A percentile compares a stretch with the other conserved stretches of the same genome.
phyloP scores from a whole-genome alignment of 2,888 invertebrate species.

The Andrena bicolor region DNA sequence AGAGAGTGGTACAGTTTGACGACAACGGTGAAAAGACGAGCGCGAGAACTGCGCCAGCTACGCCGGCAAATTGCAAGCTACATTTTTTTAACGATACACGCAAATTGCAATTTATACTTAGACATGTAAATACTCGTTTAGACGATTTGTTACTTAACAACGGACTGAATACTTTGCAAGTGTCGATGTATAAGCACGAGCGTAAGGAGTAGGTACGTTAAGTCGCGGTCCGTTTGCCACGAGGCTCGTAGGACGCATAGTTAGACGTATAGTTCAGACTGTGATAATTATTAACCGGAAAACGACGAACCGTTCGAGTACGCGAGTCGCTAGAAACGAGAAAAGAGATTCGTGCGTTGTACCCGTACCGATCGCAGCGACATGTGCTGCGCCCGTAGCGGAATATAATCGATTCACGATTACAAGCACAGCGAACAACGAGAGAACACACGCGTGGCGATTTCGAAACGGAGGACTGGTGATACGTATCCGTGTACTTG shows the following conservation, averaged over 20 bases:
- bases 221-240: conserved; percentile 44
- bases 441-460: neutral
- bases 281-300: conserved; percentile 82
- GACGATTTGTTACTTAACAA: conserved; percentile 40
- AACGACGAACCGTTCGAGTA: conserved; percentile 12
- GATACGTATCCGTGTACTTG: neutral
- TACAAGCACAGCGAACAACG: neutral
- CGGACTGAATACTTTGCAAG: conserved; percentile 61
- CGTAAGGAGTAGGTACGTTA: conserved; percentile 44
- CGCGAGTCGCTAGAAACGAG: conserved; percentile 36
- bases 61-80: conserved; percentile 23
- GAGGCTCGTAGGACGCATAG: conserved; percentile 53
- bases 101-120: neutral
- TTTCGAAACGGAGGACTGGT: neutral
- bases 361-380: neutral
- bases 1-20: conserved; percentile 18
- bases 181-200: conserved; percentile 38
- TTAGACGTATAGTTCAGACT: conserved; percentile 82
- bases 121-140: conserved; percentile 30
- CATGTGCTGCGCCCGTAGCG: too few species aligned
- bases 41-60: conserved; percentile 14
- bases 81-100: conserved; percentile 45
- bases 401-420: too few species aligned
- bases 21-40: neutral
- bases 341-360: neutral